A percentile compares a stretch with the other conserved stretches of the same genome.
phyloP scores from a whole-genome alignment of 1,140 invertebrate genomes.

The Propsilocerus akamusi region DNA sequence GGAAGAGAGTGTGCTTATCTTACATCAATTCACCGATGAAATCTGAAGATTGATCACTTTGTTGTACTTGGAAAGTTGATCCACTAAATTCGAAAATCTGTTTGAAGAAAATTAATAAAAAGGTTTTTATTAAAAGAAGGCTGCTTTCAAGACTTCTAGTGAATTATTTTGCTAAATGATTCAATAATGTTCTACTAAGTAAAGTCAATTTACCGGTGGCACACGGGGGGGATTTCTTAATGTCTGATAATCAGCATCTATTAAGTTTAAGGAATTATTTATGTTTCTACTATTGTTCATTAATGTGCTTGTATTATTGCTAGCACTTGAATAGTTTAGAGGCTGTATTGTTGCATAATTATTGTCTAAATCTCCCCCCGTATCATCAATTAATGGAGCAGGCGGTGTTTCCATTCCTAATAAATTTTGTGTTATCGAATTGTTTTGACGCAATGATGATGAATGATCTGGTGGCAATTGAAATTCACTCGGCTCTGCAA shows the following conservation, averaged over 20 bases:
- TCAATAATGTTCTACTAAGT: neutral
- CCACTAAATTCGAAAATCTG: conserved; percentile 33
- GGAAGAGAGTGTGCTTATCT: too few relatives aligned
- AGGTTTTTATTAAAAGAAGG: neutral
- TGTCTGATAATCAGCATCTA: conserved; percentile 45
- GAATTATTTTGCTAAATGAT: neutral
- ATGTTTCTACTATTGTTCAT: conserved; percentile 22
- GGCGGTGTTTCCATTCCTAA: neutral
- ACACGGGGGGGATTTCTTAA: conserved; percentile 24
- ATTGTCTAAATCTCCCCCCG: conserved; percentile 33
- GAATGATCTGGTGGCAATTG: conserved; percentile 13
- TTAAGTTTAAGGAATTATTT: conserved; percentile 22
- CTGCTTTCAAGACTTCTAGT: neutral
- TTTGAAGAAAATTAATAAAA: neutral
- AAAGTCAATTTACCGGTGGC: conserved; percentile 19
- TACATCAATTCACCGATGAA: conserved; percentile 49
- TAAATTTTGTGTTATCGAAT: conserved; percentile 11
- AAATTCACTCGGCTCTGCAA: conserved; percentile 40
- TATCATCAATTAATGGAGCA: neutral
- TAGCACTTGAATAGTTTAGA: conserved; percentile 29
- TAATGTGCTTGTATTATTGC: conserved; percentile 20
- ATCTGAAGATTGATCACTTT: conserved; percentile 44
- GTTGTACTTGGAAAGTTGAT: conserved; percentile 51
- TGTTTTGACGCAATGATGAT: conserved; percentile 19
- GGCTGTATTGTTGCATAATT: conserved; percentile 77